These are phyloP conservation scores for Dasyurus viverrinus DNA, from an alignment of 2,113 vertebrate species.

Conservation along the genomic window DNA sequence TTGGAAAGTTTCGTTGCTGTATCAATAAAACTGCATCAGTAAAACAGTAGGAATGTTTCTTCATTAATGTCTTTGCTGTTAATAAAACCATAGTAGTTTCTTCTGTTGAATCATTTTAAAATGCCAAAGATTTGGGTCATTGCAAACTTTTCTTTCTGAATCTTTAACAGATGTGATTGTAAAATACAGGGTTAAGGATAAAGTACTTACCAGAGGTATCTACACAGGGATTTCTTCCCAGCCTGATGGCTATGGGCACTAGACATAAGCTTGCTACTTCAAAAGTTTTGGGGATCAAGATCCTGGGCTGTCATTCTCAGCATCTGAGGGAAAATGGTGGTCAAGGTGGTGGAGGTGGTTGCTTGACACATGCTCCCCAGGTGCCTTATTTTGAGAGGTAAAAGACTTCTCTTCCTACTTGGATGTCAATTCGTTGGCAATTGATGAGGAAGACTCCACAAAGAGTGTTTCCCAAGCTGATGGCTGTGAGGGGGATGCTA, in stretches of 20 bases:
- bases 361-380: neutral
- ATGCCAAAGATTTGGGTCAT: neutral
- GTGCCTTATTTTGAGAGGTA: neutral
- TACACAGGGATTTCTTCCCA: neutral
- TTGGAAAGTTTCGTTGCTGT: neutral
- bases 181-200: neutral
- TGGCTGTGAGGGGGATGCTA: neutral
- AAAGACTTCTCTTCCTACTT: neutral
- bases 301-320: neutral
- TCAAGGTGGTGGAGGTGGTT: neutral
- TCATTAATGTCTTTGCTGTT: neutral
- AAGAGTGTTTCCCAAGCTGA: neutral
- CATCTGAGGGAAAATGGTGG: neutral
- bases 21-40: no score
- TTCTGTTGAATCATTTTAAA: neutral
- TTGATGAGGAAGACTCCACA: neutral
- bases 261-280: neutral
- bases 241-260: neutral
- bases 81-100: neutral
- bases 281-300: neutral
- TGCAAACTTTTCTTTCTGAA: neutral
- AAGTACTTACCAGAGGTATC: neutral
- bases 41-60: neutral
- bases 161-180: neutral
- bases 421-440: neutral